Evolutionary conservation across 2,888 invertebrate genomes (phyloP), one percentile per base, ranked within the genome.

Genomic region (Lepetodrilus schrolli): DNA sequence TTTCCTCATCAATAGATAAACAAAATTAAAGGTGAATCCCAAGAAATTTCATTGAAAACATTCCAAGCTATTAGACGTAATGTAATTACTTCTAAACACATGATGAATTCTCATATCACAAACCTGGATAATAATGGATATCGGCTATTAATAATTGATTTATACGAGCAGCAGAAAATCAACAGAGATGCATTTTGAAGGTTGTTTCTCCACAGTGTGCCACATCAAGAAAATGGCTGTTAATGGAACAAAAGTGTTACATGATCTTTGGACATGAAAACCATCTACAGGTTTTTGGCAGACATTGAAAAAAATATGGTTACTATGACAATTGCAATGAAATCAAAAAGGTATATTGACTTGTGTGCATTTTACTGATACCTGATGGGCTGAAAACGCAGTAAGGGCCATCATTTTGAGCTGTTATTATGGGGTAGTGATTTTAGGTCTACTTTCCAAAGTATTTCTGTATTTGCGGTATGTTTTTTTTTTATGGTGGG

Each of bases 111-210:
- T 17, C 58, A 58, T 58, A 26, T 30, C 58, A 58, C 17, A 58
- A 30, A 30, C 17, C 23, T 17, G 17, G 58, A 58, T 58, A 17
- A 58, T 58, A 58, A 58, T 58, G 58, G 58, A 30, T 10, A 58
- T n/a, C 58, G 13, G n/a, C 58, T 34, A 58, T 58, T 23, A 58
- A 58, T 58, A 58, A 58, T 58, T 58, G 58, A 58, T 58, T 58
- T 58, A 58, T 34, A 30, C 17, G 26, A 58, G 34, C 17, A 58
- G 30, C 58, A 30, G 58, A 30, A 58, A 58, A 58, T 58, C 58
- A 58, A 58, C 58, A 58, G n/a, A 30, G 34, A 26, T 58, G 30
- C 30, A 30, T 58, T 58, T 58, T 58, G 58, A 58, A 58, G 58
- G 17, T 30, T 7, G n/a, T 10, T 30, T n/a, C 30, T 30, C 30